Percentiles rank a stretch among this genome's conserved stretches.
Conservation (phyloP, 2,797 vertebrate species). For the Cheirogaleus major region DNA sequence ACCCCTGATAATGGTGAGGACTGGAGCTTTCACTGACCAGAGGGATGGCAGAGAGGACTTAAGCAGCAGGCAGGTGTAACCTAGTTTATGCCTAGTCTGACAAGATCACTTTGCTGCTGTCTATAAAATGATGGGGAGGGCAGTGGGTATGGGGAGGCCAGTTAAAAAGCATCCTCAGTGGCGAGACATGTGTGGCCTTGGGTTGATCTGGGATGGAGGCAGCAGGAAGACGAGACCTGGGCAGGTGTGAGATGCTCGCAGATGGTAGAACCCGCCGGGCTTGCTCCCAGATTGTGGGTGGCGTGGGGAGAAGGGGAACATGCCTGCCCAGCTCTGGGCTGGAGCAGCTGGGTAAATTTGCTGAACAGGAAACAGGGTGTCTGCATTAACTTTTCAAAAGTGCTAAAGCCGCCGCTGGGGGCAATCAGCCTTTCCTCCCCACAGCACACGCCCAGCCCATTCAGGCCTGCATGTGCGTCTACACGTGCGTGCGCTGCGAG, state of each 20-base stretch:
- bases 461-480: neutral
- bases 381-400: neutral
- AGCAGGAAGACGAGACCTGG: neutral
- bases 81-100: neutral
- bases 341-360: neutral
- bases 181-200: neutral
- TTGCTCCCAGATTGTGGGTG: neutral
- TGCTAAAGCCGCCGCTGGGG: neutral
- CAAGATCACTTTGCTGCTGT: neutral
- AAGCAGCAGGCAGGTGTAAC: too few species aligned
- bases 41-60: neutral
- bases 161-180: neutral
- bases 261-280: neutral
- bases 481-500: neutral
- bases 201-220: neutral
- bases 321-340: neutral
- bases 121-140: neutral
- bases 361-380: neutral
- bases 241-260: too few species aligned
- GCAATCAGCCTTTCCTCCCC: neutral
- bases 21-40: neutral
- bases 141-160: neutral
- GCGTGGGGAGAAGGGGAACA: neutral
- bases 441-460: fast-evolving
- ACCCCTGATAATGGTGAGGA: neutral